Conservation (phyloP, 2,888 invertebrate genomes). For the Ornithoptera priamus region DNA sequence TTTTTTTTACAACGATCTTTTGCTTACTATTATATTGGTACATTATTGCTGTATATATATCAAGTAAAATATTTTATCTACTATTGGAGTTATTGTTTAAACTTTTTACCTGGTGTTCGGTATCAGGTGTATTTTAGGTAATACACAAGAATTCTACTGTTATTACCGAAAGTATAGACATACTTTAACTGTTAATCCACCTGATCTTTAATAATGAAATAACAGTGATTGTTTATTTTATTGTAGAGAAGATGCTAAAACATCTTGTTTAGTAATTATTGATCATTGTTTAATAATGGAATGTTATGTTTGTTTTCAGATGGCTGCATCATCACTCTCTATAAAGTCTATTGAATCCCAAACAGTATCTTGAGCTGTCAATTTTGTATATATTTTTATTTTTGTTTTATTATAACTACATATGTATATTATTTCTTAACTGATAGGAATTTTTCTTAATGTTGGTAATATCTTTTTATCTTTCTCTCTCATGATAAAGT, state of each 20-base stretch:
- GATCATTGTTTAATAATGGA: constrained; percentile 8
- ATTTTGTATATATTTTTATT: constrained; percentile 26
- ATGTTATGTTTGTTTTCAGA: constrained; percentile 59
- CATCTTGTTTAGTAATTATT: background rate
- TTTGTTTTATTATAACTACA: constrained; percentile 35
- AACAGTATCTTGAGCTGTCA: constrained; percentile 61
- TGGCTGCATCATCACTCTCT: constrained; percentile 54
- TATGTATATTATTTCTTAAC: constrained; percentile 35
- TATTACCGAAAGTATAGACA: background rate
- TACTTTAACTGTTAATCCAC: too few species aligned
- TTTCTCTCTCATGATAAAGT: constrained; percentile 72
- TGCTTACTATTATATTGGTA: too few species aligned
- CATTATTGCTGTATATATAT: too few species aligned
- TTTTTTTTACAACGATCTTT: too few species aligned
- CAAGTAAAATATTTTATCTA: too few species aligned
- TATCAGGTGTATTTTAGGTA: too few species aligned
- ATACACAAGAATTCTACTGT: background rate
- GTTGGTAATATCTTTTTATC: constrained; percentile 66
- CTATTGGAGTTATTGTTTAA: too few species aligned
- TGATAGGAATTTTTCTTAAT: constrained; percentile 35
- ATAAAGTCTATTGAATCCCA: constrained; percentile 60
- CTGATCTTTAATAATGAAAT: background rate
- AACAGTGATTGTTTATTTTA: background rate
- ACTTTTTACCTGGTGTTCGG: too few species aligned
- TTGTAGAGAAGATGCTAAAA: background rate